Evolutionary conservation across 2,797 vertebrate genomes (phyloP), one percentile per base, ranked within the genome.

Genomic region (Pelochelys cantorii): DNA sequence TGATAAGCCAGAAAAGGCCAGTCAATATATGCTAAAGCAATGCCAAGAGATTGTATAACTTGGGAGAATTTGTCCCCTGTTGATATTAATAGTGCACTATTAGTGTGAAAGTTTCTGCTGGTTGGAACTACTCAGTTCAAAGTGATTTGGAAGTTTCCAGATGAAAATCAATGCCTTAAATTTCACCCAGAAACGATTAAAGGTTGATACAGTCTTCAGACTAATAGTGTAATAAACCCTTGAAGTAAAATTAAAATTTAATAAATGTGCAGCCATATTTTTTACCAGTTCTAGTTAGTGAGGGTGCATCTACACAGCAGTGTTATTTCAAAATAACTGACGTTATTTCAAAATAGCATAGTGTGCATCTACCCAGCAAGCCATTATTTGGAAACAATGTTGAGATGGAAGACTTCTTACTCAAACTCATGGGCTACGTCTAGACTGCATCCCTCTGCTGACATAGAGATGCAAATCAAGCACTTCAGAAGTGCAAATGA

Each of bases 171-270:
- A 22, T 34, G 22, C 18, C 20, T 37, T 22, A 71, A 5, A 37
- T 71, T 71, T 37, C 20, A 85, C 53, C 54, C 80, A 62, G 34
- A 91, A 91, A 29, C n/a, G 90, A 82, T 23, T 17, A 65, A 62
- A 71, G 57, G 27, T 90, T 52, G 29, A 75, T 85, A 68, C 13
- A 79, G 42, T 75, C 14, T 78, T 37, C 52, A 77, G 7, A 77
- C 20, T 77, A 77, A 3, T 88, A 75, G 17, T 92, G 86, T 80
- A 57, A 78, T 42, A 82, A 88, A 85, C 18, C 7, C 11, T 48
- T 86, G 37, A 18, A 7, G 87, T 68, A 37, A n/a, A 93, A 90
- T 90, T 95, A 95, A 65, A 60, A 55, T 93, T 86, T 87, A 65
- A 93, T 92, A 83, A 93, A 90, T 78, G 27, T 23, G 59, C 23